Evolutionary conservation across 1,140 invertebrate genomes (phyloP).

Genomic region (Diuraphis noxia): DNA sequence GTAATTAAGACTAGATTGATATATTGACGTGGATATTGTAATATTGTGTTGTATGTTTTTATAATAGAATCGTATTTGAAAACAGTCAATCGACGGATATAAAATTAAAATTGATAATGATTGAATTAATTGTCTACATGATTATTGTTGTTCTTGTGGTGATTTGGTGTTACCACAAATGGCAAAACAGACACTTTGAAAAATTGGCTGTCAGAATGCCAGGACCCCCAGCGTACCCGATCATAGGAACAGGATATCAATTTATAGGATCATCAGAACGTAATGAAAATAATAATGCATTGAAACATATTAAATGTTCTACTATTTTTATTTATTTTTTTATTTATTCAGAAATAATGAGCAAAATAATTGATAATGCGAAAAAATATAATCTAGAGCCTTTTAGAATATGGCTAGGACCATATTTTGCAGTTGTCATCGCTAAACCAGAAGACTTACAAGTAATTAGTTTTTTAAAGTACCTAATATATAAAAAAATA

Average conservation of each 20-base stretch:
- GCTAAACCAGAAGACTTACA: slow-evolving; percentile 62
- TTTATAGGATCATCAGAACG: slow-evolving; percentile 63
- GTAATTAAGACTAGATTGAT: too few relatives aligned
- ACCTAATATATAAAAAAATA: too few relatives aligned
- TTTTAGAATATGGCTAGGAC: slow-evolving; percentile 61
- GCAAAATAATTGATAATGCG: slow-evolving; percentile 55
- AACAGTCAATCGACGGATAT: background rate
- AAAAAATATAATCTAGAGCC: slow-evolving; percentile 58
- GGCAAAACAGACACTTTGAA: slow-evolving; percentile 54
- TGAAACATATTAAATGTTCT: background rate
- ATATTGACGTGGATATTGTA: too few relatives aligned
- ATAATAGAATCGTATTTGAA: too few relatives aligned
- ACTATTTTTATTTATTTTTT: background rate
- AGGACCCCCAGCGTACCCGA: slow-evolving; percentile 63
- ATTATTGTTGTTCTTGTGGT: background rate
- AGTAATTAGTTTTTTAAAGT: slow-evolving; percentile 56
- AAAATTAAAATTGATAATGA: background rate
- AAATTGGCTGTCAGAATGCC: slow-evolving; percentile 59
- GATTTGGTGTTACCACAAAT: slow-evolving; percentile 49
- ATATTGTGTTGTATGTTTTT: too few relatives aligned
- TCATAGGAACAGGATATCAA: slow-evolving; percentile 65
- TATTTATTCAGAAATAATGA: slow-evolving; percentile 59
- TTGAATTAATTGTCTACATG: background rate
- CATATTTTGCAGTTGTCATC: slow-evolving; percentile 60
- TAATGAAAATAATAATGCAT: slow-evolving; percentile 58